A percentile compares a stretch with the other conserved stretches of the same genome.
phyloP scores from a whole-genome alignment of 2,113 vertebrate genomes.

The Psettodes erumei region DNA sequence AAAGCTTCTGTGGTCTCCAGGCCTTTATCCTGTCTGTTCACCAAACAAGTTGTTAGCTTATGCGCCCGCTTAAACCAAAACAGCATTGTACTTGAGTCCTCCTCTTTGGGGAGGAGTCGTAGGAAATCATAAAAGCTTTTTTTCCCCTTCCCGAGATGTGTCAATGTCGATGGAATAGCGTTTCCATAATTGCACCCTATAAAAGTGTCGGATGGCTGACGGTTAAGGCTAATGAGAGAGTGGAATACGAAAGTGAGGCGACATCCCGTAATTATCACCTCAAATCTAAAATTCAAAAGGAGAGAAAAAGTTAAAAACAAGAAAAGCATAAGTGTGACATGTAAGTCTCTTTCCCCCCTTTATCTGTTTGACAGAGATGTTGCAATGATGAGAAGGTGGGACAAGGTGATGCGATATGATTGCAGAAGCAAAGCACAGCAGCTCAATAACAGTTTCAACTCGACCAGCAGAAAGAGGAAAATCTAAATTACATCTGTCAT shows the following conservation, averaged over 20 bases:
- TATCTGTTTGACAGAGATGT: constrained; percentile 37
- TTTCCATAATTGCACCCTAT: constrained; percentile 70
- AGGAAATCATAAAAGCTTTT: constrained; percentile 55
- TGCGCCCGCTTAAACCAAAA: constrained; percentile 6
- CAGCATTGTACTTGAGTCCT: constrained; percentile 17
- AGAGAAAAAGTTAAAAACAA: constrained; percentile 23
- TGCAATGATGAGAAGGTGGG: neutral
- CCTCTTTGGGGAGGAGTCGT: constrained; percentile 42
- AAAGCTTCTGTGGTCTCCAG: constrained; percentile 23
- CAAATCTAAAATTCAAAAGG: constrained; percentile 52
- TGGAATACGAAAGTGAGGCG: constrained; percentile 50
- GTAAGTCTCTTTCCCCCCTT: neutral
- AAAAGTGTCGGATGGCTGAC: constrained; percentile 57
- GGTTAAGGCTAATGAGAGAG: constrained; percentile 65
- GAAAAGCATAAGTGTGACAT: constrained; percentile 23
- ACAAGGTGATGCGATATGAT: constrained; percentile 10
- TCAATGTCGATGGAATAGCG: constrained; percentile 50
- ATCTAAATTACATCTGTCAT: too few relatives aligned
- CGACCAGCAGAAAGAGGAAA: too few relatives aligned
- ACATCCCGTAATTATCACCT: constrained; percentile 75
- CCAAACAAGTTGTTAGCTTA: constrained; percentile 54
- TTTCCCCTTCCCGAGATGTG: constrained; percentile 12
- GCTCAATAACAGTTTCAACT: constrained; percentile 26
- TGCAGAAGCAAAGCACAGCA: neutral
- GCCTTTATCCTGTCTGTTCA: constrained; percentile 27